Percentiles rank a stretch among this genome's conserved stretches.
phyloP scores from a whole-genome alignment of 2,113 vertebrate species.

The Theristicus caerulescens region DNA sequence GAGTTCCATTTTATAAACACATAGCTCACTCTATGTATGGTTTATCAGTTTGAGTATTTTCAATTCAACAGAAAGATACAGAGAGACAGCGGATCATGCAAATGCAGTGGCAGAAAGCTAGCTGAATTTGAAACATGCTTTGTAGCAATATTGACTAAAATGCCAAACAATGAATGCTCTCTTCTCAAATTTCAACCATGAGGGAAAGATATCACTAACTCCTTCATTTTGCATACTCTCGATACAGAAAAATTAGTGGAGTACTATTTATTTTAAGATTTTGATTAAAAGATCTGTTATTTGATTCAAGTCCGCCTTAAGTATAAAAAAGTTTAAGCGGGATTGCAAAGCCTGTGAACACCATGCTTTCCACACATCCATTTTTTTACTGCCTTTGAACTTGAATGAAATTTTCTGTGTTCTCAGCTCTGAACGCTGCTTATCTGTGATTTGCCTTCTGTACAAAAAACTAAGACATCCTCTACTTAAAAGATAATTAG shows the following conservation, averaged over 20 bases:
- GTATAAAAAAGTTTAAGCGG: background rate
- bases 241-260: background rate
- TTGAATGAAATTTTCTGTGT: background rate
- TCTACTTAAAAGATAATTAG: background rate
- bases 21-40: background rate
- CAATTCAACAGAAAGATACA: background rate
- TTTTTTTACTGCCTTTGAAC: background rate
- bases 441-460: background rate
- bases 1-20: background rate
- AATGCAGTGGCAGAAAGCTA: constrained; percentile 1
- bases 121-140: background rate
- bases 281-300: background rate
- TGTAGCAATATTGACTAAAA: background rate
- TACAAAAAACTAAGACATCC: background rate
- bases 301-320: background rate
- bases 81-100: background rate
- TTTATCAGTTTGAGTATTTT: background rate
- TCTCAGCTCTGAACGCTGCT: background rate
- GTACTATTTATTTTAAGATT: background rate
- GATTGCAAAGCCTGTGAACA: background rate
- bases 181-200: background rate
- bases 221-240: background rate
- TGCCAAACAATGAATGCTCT: background rate
- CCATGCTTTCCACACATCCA: background rate
- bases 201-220: background rate